Evolutionary conservation across 1,140 invertebrate genomes (phyloP).

Genomic region (Apis dorsata): DNA sequence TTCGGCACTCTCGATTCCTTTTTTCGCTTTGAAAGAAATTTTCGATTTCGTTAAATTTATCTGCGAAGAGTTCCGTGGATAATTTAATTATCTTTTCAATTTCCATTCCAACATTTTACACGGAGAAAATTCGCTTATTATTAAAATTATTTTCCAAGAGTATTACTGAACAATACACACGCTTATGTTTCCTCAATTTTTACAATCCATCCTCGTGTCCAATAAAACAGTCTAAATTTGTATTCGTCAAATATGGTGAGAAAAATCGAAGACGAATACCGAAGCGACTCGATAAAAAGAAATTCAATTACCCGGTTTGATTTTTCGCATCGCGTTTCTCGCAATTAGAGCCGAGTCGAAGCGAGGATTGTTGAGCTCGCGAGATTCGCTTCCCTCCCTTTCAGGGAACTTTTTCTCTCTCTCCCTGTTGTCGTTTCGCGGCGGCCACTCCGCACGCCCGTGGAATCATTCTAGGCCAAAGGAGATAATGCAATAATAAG

Average conservation of each 20-base stretch:
- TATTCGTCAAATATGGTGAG: too few relatives aligned
- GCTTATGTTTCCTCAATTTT: neutral
- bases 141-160: too few relatives aligned
- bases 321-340: neutral
- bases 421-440: slow-evolving; percentile 25
- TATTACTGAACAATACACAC: too few relatives aligned
- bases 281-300: neutral
- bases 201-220: too few relatives aligned
- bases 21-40: too few relatives aligned
- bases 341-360: neutral
- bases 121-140: too few relatives aligned
- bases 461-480: slow-evolving; percentile 56
- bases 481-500: slow-evolving; percentile 69
- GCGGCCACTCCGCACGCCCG: slow-evolving; percentile 15
- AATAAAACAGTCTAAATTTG: too few relatives aligned
- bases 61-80: too few relatives aligned
- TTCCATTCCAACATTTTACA: too few relatives aligned
- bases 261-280: neutral
- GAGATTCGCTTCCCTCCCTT: slow-evolving; percentile 12
- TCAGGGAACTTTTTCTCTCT: slow-evolving; percentile 29
- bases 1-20: too few relatives aligned
- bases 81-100: too few relatives aligned
- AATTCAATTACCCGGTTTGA: neutral
- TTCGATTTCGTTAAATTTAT: too few relatives aligned
- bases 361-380: slow-evolving; percentile 41